Base-by-base conservation (phyloP, 2,888 invertebrate species). In the Drosophila phalerata region DNA sequence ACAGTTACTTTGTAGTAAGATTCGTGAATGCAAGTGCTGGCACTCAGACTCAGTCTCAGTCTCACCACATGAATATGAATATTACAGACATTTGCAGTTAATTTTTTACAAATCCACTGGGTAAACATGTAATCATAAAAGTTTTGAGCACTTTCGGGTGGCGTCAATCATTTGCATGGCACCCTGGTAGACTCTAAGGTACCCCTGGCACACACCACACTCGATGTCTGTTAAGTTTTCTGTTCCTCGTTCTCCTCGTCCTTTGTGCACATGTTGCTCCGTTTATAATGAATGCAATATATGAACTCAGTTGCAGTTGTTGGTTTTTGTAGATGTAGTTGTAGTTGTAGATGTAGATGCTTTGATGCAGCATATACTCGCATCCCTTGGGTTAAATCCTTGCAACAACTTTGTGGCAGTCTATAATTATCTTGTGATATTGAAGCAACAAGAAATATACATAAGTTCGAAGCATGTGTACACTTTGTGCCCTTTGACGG, bases 81-180 rank as follows among this genome's bases (percentile, higher is more conserved):
- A 45, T 22, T 30, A 17, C 63, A 60, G 51, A 57, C 60, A 69
- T 61, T 79, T 74, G 69, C 79, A 75, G 73, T 73, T 75, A 73
- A 73, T 73, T 73, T 73, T 73, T 73, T 37, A 64, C 57, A 79
- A 75, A 79, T 75, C 75, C 64, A 61, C 60, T 56, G 79, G 69
- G 79, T 47, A 42, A 47, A 69, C 70, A 60, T 64, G 76, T 76
- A 76, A 76, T 79, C 80, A 69, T 79, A 75, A 79, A 76, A 79
- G 51, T 76, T 76, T 79, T 19, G 43, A 56, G 30, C 48, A 45
- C 63, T 42, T 77, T 61, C 11, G 76, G 57, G 45, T 53, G 56
- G 56, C 63, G 56, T 74, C 79, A 74, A 58, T 75, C 70, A 75
- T 64, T 64, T 79, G 75, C 75, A 75, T 69, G 60, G 5, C 37